Evolutionary conservation across 2,113 vertebrate species (phyloP), one percentile per base, ranked within the genome.

Genomic region (Oxyura jamaicensis): DNA sequence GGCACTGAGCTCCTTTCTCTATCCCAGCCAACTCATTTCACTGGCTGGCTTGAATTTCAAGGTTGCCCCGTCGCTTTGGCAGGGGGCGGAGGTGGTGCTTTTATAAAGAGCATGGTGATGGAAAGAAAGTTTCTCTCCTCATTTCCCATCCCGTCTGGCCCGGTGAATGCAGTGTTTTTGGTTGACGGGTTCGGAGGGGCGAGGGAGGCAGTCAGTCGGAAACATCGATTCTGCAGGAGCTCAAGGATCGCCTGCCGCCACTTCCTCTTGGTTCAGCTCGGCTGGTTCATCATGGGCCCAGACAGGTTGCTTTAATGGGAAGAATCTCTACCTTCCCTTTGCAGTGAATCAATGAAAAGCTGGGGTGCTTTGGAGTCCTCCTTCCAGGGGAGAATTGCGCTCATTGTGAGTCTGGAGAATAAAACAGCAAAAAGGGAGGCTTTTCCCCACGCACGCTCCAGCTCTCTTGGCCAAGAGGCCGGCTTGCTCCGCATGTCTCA

Each of bases 191-290:
- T 95, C 3, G 19, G 25, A 83, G 62, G 44, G 73, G 65, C 0
- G 6, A 60, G 69, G 26, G 79, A 41, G 73, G 93, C 95, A 90
- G 72, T 78, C 67, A 35, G 16, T 48, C 2, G 53, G 90, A 97
- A 97, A 95, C 1, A 3, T 21, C 0, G 5, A 88, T 93, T 82
- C 93, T 21, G 26, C 52, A n/a, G 66, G 59, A 53, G 58, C 76
- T 60, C 2, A 6, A 62, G 86, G 91, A 56, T 73, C 65, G 29
- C 52, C 0, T 4, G 48, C 72, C 2, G 3, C 73, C 26, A 36
- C 87, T 95, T 95, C 93, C 94, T 79, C 91, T 91, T 79, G 17
- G 92, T 96, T 97, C 90, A 44, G 94, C 93, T 83, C 22, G 19
- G 53, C 74, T 4, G 26, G 63, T 93, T 91, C 91, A 72, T 83